Base-by-base conservation (phyloP, 2,797 vertebrate genomes). In the Falco cherrug region DNA sequence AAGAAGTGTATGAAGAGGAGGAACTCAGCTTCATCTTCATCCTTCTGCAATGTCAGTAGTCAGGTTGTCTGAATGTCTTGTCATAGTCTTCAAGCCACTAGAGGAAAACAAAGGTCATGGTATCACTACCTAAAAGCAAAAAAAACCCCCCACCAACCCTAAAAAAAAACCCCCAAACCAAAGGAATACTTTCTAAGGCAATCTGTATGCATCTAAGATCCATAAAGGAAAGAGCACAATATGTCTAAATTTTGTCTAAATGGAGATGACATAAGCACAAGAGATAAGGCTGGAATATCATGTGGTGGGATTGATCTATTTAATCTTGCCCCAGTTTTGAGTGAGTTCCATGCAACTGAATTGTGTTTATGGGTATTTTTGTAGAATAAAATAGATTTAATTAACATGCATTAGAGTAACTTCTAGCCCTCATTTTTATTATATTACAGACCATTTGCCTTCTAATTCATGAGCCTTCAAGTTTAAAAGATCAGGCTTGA, bases 401-500 rank as follows among this genome's bases (percentile, higher is more conserved):
- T 89, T 68, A 90, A 45, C 37, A 84, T 79, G 50, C 9, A 79
- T 75, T 87, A 84, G 43, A 90, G 89, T 67, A 90, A 90, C 6
- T 92, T 87, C 31, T 77, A 56, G 21, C 57, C 50, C 28, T 94
- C 19, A 13, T 19, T 93, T 89, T 70, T 70, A 56, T 61, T 57
- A 28, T 71, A 81, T 86, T 80, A 75, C 57, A 86, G 87, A 92
- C 85, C 47, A 70, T 75, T 94, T 95, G 86, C 26, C 11, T 90
- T 93, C 80, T 69, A 86, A 80, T 88, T 91, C 65, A 12, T 77
- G 75, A 91, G 26, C 47, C 57, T 37, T 84, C 61, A 50, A 91
- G 53, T 93, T 95, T 94, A 69, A 95, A 93, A 88, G 76, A 95
- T 88, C 79, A 93, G 43, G 29, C 79, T 81, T 94, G 68, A 83